phyloP scores from a whole-genome alignment of 2,113 vertebrate genomes.

The Montifringilla adamsi region DNA sequence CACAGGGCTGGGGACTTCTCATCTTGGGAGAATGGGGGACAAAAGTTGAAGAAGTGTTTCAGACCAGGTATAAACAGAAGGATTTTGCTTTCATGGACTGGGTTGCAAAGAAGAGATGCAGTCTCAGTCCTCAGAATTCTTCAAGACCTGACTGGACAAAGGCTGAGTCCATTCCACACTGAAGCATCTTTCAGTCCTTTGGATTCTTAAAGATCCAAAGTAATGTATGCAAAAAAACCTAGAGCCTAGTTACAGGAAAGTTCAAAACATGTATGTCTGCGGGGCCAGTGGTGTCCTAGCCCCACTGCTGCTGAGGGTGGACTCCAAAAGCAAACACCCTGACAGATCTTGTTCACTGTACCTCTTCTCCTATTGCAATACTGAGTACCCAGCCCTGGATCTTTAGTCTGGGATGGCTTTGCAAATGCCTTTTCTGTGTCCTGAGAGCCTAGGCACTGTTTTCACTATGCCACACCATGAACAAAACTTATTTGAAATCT shows the following conservation, averaged over 20 bases:
- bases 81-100: not conserved
- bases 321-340: not conserved
- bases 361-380: not conserved
- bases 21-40: not conserved
- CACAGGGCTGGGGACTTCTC: fast-evolving
- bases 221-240: fast-evolving
- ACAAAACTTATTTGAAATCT: not conserved
- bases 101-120: not conserved
- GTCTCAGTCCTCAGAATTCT: not conserved
- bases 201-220: not conserved
- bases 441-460: not conserved
- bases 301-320: not conserved
- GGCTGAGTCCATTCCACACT: not conserved
- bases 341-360: fast-evolving
- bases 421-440: not conserved
- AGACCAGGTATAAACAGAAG: not conserved
- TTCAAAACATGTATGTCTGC: fast-evolving
- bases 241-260: not conserved
- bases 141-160: not conserved
- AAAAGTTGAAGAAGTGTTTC: not conserved
- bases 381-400: not conserved
- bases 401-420: not conserved
- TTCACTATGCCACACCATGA: not conserved
- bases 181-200: not conserved
- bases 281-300: not conserved